A percentile compares a stretch with the other conserved stretches of the same genome.
These are phyloP conservation scores for Pseudopleuronectes americanus DNA, from an alignment of 2,797 vertebrate genomes.

Conservation along the genomic window DNA sequence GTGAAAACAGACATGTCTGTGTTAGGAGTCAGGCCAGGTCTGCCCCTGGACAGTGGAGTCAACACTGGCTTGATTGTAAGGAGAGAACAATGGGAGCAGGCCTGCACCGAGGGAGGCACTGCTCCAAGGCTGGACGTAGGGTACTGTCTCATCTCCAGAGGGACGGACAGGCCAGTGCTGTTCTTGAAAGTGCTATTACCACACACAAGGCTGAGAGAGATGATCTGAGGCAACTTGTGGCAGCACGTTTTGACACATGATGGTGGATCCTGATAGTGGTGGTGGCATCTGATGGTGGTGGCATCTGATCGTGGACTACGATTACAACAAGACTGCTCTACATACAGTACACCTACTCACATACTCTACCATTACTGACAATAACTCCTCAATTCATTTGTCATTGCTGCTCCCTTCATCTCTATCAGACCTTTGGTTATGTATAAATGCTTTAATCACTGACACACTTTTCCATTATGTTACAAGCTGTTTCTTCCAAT, in stretches of 20 bases:
- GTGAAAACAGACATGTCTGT: slow-evolving; percentile 46
- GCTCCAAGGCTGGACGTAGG: slow-evolving; percentile 43
- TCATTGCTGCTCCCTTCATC: no score
- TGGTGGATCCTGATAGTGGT: no score
- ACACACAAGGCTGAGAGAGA: slow-evolving; percentile 16
- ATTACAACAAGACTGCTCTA: no score
- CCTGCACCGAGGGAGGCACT: slow-evolving; percentile 51
- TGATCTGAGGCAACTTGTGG: slow-evolving; percentile 22
- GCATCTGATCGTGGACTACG: no score
- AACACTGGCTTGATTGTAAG: slow-evolving; percentile 71
- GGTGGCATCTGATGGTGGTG: no score
- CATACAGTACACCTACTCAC: no score
- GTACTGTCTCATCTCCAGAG: slow-evolving; percentile 25
- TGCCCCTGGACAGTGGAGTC: slow-evolving; percentile 49
- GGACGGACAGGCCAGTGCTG: slow-evolving; percentile 1
- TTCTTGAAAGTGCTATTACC: slow-evolving; percentile 25
- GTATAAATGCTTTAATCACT: no score
- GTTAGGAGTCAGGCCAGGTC: slow-evolving; percentile 38
- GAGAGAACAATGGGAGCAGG: slow-evolving; percentile 68
- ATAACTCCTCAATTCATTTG: background rate
- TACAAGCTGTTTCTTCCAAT: no score
- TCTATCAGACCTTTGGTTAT: no score
- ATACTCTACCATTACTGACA: no score
- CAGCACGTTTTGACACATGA: slow-evolving; percentile 7
- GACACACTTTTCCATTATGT: no score